Evolutionary conservation across 1,140 invertebrate genomes (phyloP), one percentile per base, ranked within the genome.

Genomic region (Calycopis cecrops): DNA sequence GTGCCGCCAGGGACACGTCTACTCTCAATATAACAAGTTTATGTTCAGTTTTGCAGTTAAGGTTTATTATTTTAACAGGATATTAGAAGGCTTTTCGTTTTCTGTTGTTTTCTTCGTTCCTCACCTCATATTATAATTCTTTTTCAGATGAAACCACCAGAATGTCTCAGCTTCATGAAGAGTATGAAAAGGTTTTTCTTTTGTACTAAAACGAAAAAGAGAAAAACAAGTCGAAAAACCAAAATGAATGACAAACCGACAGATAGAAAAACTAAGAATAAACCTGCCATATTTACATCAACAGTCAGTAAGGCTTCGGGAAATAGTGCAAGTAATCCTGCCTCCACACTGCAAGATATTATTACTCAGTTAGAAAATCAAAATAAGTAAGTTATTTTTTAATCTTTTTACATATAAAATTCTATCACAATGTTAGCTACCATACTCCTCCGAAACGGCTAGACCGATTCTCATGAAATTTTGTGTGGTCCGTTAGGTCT

Each of bases 291-390:
- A 47, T 82, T 85, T 42, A 88, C 86, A 4, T 88, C 87, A 0
- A 88, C 87, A 8, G 81, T 88, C 1, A 79, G 87, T 3, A 88
- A 88, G 57, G 85, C 86, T 14, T 83, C 82, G 0, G 87, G 87
- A 0, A 79, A 82, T 50, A 68, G 51, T 21, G 68, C 66, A 0
- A 74, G 65, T 44, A 82, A 87, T 59, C 87, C 88, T 7, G 66
- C 87, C 34, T 61, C 71, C 12, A 89, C 92, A 57, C 69, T 92
- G 28, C 89, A 92, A 61, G 87, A 90, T 64, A 89, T 92, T 52
- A 92, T 92, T 47, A 75, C 72, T 52, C 89, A 91, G 57, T 73
- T 92, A 49, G 91, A 92, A 77, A 76, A 85, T 49, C 90, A 92
- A 74, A 91, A 91, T 65, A 88, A 75, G 90, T 90, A 71, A 63